These are phyloP conservation scores for Chromoteleia sp. DNA, from an alignment of 2,888 invertebrate genomes.

Conservation along the genomic window DNA sequence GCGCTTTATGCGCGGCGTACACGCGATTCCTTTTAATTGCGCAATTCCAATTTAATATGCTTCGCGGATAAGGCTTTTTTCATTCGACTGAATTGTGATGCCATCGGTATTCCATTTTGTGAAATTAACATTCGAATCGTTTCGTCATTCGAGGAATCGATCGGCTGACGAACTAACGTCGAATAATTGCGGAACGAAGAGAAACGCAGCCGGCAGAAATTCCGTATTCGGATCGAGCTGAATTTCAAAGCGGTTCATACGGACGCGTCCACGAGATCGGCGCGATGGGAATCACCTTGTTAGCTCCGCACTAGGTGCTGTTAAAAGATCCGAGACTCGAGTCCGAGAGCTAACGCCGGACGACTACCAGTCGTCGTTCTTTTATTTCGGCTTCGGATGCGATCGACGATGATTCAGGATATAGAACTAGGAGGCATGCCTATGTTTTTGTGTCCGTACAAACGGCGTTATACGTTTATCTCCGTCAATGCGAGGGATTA, in stretches of 20 bases:
- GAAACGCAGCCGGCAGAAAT: constrained; percentile 55
- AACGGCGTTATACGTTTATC: constrained; percentile 34
- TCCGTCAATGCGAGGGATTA: constrained; percentile 7
- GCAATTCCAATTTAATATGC: constrained; percentile 48
- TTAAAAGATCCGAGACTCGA: constrained; percentile 69
- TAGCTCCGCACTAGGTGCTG: constrained; percentile 72
- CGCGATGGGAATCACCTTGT: constrained; percentile 74
- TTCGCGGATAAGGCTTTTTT: constrained; percentile 51
- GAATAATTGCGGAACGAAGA: constrained; percentile 63
- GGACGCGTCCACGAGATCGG: constrained; percentile 58
- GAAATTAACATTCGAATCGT: constrained; percentile 69
- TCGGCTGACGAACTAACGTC: constrained; percentile 63
- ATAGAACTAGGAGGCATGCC: constrained; percentile 44
- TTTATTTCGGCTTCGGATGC: constrained; percentile 58
- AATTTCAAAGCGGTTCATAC: constrained; percentile 68
- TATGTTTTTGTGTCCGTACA: constrained; percentile 25
- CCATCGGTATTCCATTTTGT: constrained; percentile 59
- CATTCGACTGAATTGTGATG: constrained; percentile 38
- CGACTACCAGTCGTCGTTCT: constrained; percentile 46
- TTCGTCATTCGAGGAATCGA: constrained; percentile 62
- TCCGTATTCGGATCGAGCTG: constrained; percentile 67
- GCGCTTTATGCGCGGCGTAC: constrained; percentile 43
- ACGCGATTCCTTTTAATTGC: constrained; percentile 50
- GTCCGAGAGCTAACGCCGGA: constrained; percentile 63
- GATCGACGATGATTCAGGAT: constrained; percentile 30